Evolutionary conservation across 2,113 vertebrate genomes (phyloP).

Genomic region (Motacilla tschutschensis): DNA sequence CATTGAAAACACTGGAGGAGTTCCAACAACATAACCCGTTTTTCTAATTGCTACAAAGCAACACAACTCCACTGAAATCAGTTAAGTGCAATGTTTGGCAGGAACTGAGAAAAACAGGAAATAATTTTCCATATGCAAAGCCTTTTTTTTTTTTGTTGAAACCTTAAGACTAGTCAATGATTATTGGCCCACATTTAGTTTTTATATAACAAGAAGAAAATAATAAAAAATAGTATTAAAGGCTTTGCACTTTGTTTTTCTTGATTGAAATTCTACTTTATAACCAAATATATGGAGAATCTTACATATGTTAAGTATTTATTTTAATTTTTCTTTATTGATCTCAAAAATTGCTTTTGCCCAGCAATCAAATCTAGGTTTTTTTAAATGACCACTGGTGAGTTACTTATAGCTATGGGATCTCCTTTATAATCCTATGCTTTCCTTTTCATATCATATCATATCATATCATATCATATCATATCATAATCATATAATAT

Average conservation of each 20-base stretch:
- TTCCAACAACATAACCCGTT: background rate
- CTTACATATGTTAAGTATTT: background rate
- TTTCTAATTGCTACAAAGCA: background rate
- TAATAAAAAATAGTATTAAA: background rate
- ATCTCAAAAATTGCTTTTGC: background rate
- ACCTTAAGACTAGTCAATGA: background rate
- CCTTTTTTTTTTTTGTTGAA: background rate
- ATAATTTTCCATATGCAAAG: rapidly evolving
- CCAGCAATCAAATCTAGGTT: background rate
- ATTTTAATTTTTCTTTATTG: background rate
- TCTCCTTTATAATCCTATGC: background rate
- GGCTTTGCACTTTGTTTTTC: background rate
- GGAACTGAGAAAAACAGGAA: background rate
- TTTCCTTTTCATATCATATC: background rate
- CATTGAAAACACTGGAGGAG: background rate
- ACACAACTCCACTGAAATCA: background rate
- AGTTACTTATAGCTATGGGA: background rate
- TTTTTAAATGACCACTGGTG: background rate
- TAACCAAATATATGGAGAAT: background rate
- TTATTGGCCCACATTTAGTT: background rate
- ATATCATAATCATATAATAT: background rate
- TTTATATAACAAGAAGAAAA: background rate
- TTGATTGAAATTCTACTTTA: background rate
- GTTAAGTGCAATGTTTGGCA: background rate
- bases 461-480: background rate